phyloP scores from a whole-genome alignment of 2,797 vertebrate genomes.

The Enteromius argenteus region DNA sequence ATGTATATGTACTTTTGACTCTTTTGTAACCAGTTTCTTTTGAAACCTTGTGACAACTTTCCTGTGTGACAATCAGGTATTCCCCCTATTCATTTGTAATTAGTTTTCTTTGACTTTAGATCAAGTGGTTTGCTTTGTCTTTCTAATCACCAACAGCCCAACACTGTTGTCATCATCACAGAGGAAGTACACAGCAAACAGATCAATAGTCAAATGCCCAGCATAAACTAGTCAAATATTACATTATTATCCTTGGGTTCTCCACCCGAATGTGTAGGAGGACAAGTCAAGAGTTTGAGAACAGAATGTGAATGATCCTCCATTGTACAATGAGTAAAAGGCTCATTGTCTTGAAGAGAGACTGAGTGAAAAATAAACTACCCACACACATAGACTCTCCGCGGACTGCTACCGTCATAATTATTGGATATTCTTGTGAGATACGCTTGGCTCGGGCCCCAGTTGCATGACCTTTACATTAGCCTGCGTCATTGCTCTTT shows the following conservation, averaged over 20 bases:
- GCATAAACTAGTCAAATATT: background rate
- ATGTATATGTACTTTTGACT: background rate
- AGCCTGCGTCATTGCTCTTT: conserved; percentile 25
- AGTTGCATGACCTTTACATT: conserved; percentile 37
- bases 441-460: background rate
- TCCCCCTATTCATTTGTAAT: background rate
- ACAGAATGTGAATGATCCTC: conserved; percentile 59
- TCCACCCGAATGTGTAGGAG: conserved; percentile 36
- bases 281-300: conserved; percentile 49
- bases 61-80: background rate
- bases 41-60: background rate
- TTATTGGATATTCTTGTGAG: conserved; percentile 48
- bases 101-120: background rate
- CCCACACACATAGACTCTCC: conserved; percentile 51
- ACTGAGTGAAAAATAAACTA: conserved; percentile 40
- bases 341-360: conserved; percentile 43
- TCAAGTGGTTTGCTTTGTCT: background rate
- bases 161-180: background rate
- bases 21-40: conserved; percentile 3
- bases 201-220: conserved; percentile 1
- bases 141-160: background rate
- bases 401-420: conserved; percentile 27
- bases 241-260: background rate
- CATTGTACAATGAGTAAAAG: conserved; percentile 54
- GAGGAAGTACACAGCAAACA: conserved; percentile 1